Conservation (phyloP, 2,797 vertebrate genomes). For the Urocyon cinereoargenteus region DNA sequence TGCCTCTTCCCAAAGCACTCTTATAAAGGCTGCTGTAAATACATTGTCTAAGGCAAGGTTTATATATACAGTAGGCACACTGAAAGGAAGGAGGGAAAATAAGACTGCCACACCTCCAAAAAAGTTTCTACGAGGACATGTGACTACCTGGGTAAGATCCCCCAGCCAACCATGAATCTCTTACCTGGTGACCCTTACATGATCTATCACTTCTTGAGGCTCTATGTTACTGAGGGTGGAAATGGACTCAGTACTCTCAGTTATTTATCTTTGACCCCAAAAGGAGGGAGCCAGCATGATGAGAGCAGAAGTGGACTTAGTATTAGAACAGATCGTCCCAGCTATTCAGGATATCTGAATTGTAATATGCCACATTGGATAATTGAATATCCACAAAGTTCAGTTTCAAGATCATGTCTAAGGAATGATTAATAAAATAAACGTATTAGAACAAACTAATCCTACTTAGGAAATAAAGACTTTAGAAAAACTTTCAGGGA, state of each 20-base stretch:
- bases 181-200: background rate
- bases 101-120: background rate
- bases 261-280: background rate
- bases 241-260: background rate
- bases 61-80: background rate
- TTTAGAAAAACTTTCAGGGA: slow-evolving; percentile 5
- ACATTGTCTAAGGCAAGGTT: background rate
- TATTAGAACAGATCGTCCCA: background rate
- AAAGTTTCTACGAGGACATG: background rate
- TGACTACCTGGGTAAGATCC: background rate
- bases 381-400: background rate
- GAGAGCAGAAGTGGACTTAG: background rate
- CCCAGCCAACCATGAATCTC: background rate
- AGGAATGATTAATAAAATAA: background rate
- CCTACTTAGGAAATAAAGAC: background rate
- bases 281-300: background rate
- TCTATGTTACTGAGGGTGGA: background rate
- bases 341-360: background rate
- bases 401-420: background rate
- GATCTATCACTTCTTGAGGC: background rate
- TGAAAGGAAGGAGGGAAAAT: background rate
- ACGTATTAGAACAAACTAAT: background rate
- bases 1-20: background rate
- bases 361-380: background rate
- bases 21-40: background rate